Evolutionary conservation across 2,888 invertebrate genomes (phyloP), one percentile per base, ranked within the genome.

Genomic region (Ormyrus nitidulus): DNA sequence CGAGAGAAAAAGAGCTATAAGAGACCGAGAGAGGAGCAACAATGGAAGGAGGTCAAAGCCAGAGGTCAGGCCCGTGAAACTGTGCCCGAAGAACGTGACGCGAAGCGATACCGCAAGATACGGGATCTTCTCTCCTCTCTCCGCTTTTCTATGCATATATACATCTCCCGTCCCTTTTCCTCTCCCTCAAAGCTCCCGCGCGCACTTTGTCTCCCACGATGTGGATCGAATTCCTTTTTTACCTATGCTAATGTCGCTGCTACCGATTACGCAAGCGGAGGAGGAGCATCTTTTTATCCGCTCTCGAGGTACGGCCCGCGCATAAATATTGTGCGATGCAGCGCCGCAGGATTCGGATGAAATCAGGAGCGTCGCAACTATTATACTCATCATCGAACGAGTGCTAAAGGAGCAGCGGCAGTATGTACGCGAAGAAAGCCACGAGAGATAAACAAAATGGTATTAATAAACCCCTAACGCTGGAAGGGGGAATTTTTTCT

Each of bases 51-150:
- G 84, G 84, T 84, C 83, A 83, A 82, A 83, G 83, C 81, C 81
- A 81, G 82, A 84, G 84, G 82, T 84, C 84, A 84, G 79, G 79
- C 81, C 83, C 83, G 82, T 84, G 83, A 84, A 83, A 83, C 83
- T 81, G 81, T 77, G 82, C 80, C 82, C 83, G 80, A 83, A 83
- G 82, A 84, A 84, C 84, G 84, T 84, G 84, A 84, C 72, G 82
- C 82, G 81, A 82, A 80, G 75, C 77, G 76, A 82, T 80, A 77
- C 80, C 72, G 82, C 79, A 82, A 77, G 79, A 82, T 79, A 82
- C 83, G 80, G 81, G 66, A 79, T 81, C 81, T 75, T 77, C 68
- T 59, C 65, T 65, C 59, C 46, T 46, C 44, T 46, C 77, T 58
- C 56, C 54, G 48, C 34, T 34, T 68, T 62, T 74, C 73, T 68